Conservation (phyloP, 2,113 vertebrate genomes). For the Chamaetylas fuelleborni region DNA sequence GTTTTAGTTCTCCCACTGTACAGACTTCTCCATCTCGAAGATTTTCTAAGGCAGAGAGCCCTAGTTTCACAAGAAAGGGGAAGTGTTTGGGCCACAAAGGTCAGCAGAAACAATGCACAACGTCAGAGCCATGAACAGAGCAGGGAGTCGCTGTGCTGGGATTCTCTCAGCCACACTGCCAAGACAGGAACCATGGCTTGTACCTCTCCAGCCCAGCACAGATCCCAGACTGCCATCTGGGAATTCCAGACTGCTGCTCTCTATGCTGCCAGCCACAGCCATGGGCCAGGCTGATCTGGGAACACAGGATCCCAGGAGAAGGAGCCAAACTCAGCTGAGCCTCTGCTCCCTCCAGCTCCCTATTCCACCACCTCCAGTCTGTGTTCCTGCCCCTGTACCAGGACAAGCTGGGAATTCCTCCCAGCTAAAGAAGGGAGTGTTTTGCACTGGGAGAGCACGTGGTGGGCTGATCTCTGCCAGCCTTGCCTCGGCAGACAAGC, state of each 20-base stretch:
- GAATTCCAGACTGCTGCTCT: background rate
- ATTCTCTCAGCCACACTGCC: background rate
- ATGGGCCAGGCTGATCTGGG: background rate
- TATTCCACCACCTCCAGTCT: background rate
- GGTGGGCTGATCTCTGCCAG: background rate
- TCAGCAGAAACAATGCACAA: conserved; percentile 16
- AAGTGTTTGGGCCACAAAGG: background rate
- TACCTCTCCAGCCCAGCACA: background rate
- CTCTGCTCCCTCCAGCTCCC: fast-evolving
- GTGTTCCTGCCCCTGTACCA: background rate
- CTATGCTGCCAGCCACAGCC: background rate
- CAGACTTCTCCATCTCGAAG: background rate
- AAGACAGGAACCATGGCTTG: conserved; percentile 8
- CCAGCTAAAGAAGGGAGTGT: background rate
- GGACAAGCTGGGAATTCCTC: background rate
- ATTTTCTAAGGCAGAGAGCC: background rate
- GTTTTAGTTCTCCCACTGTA: background rate
- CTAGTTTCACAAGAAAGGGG: background rate
- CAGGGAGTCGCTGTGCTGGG: conserved; percentile 7
- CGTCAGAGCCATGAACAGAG: background rate
- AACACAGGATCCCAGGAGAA: background rate
- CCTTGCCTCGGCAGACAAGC: background rate
- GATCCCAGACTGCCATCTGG: conserved; percentile 21
- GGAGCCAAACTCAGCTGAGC: fast-evolving
- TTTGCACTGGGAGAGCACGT: fast-evolving